Percentiles rank a stretch among this genome's conserved stretches.
Conservation (phyloP, 2,797 vertebrate genomes). For the Discoglossus pictus region DNA sequence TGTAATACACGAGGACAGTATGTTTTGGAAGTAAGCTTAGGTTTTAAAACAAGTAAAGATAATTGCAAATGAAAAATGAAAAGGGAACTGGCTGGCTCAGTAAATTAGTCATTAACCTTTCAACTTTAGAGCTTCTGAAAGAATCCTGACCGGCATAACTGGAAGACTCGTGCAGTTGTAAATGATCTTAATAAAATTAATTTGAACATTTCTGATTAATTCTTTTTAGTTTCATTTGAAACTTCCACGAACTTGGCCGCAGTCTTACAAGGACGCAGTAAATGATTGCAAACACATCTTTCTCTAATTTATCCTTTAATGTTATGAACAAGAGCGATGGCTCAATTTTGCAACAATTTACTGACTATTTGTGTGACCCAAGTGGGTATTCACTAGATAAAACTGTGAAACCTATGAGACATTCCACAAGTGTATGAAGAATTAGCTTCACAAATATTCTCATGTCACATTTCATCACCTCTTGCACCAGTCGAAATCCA, state of each 20-base stretch:
- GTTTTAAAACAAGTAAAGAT: constrained; percentile 63
- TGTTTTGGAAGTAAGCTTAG: constrained; percentile 52
- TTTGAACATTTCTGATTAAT: constrained; percentile 53
- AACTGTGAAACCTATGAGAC: constrained; percentile 1
- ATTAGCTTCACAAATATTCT: too few relatives aligned
- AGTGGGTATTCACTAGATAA: constrained; percentile 38
- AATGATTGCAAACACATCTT: constrained; percentile 7
- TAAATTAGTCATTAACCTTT: constrained; percentile 71
- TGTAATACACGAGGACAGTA: constrained; percentile 61
- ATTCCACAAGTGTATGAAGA: too few relatives aligned
- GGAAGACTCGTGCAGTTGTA: constrained; percentile 53
- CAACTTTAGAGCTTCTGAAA: constrained; percentile 54
- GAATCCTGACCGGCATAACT: constrained; percentile 59
- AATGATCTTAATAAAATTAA: constrained; percentile 58
- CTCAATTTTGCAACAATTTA: constrained; percentile 44
- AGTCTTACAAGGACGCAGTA: constrained; percentile 39
- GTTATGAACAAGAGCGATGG: constrained; percentile 37
- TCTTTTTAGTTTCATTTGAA: constrained; percentile 52
- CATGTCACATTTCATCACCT: too few relatives aligned
- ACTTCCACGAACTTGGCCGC: constrained; percentile 44
- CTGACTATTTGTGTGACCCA: constrained; percentile 49
- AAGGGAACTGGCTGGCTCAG: constrained; percentile 59
- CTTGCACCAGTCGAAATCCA: too few relatives aligned
- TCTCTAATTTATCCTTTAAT: constrained; percentile 11
- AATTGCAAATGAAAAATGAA: constrained; percentile 69